Evolutionary conservation across 2,797 vertebrate species (phyloP), one percentile per base, ranked within the genome.

Genomic region (Halcyon chelicuti): DNA sequence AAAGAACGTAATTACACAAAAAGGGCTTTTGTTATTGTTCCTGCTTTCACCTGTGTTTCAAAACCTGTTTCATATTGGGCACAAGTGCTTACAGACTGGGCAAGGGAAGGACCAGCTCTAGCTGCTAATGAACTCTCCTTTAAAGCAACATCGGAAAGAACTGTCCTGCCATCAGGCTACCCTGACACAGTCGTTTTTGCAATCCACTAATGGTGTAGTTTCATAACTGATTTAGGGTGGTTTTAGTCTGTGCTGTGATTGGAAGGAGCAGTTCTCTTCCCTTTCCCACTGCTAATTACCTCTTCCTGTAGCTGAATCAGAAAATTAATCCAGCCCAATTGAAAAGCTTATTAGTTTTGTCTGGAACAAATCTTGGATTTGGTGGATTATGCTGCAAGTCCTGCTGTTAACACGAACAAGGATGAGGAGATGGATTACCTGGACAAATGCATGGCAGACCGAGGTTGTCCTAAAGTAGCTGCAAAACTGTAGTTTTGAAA

Each of bases 11-110:
- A 73, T 89, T 70, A 49, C 10, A 70, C 33, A 40, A 49, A 70
- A 89, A 76, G 9, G 5, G 3, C 8, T 35, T 89, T 83, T 67
- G 72, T 80, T 71, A 70, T 70, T 86, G 35, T 26, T 90, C 44
- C 37, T 94, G 26, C 49, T 93, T 90, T 90, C 67, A 83, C 44
- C 80, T 78, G 25, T 57, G 26, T 73, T 95, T 89, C 87, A 89
- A 94, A 94, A 91, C 37, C 28, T 79, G 11, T 49, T 85, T 85
- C 46, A 49, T 31, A 57, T 5, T 51, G 51, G 74, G 60, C 65
- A 80, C 60, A 80, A 73, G 62, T 25, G 39, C 19, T 79, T 44
- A 68, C 29, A 76, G 28, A 60, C 0, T 62, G 47, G 14, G 10
- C 31, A 94, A 76, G 68, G 71, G 75, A 88, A 88, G 44, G 71